phyloP scores from a whole-genome alignment of 2,797 vertebrate species.

The Pangasius mekongensis region DNA sequence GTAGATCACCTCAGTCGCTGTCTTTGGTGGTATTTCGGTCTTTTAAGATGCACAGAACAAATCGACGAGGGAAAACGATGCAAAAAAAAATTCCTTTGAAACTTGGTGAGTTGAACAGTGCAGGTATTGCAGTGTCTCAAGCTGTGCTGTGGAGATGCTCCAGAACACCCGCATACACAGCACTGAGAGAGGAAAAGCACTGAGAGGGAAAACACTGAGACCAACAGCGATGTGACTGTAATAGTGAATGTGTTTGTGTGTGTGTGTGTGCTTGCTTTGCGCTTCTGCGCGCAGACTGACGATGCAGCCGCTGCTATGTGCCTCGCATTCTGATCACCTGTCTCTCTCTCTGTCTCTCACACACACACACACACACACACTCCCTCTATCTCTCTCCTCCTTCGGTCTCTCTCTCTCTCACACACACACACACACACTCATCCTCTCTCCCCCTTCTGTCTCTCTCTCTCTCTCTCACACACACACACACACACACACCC shows the following conservation, averaged over 20 bases:
- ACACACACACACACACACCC: background rate
- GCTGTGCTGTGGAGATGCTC: background rate
- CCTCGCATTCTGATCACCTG: conserved; percentile 53
- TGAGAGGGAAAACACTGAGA: background rate
- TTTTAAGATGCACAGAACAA: background rate
- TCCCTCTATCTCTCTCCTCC: too few relatives aligned
- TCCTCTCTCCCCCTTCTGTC: too few relatives aligned
- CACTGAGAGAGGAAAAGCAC: background rate
- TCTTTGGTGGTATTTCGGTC: background rate
- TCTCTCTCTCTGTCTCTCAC: background rate
- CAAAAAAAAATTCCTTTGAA: background rate
- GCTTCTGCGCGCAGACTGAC: conserved; percentile 51
- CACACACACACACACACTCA: background rate
- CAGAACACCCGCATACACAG: background rate
- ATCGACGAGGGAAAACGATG: background rate
- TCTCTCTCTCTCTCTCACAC: background rate
- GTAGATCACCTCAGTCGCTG: background rate
- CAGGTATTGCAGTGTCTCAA: background rate
- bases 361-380: too few relatives aligned
- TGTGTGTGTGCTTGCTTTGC: conserved; percentile 8
- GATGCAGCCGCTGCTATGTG: conserved; percentile 50
- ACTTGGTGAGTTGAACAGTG: conserved; percentile 16
- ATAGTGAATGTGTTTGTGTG: background rate
- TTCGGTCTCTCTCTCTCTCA: background rate
- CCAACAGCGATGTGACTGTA: conserved; percentile 19